phyloP scores from a whole-genome alignment of 2,888 invertebrate genomes.

The Pandemis cinnamomeana region DNA sequence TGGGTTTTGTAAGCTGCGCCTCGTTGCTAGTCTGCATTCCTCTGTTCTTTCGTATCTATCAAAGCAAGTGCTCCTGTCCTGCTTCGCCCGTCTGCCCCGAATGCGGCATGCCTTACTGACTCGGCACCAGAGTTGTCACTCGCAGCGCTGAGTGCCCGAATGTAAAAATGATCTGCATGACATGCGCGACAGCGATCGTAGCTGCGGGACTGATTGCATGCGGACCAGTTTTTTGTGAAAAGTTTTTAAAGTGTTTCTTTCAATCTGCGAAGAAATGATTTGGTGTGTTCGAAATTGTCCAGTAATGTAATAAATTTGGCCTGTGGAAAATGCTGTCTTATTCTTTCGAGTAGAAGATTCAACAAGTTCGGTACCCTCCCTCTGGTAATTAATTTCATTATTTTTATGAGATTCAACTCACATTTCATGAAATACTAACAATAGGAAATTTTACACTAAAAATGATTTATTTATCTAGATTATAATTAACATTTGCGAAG shows the following conservation, averaged over 20 bases:
- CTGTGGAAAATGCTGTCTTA: slow-evolving; percentile 1
- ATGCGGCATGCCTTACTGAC: slow-evolving; percentile 55
- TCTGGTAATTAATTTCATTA: slow-evolving; percentile 8
- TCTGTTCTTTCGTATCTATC: slow-evolving; percentile 42
- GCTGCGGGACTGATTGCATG: slow-evolving; percentile 52
- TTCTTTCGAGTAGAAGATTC: slow-evolving; percentile 11
- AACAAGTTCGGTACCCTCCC: neutral
- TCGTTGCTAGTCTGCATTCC: slow-evolving; percentile 47
- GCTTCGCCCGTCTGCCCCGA: slow-evolving; percentile 53
- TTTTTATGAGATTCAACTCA: neutral
- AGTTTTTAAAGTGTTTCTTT: slow-evolving; percentile 49
- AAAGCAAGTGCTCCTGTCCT: slow-evolving; percentile 52
- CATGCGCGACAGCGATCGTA: slow-evolving; percentile 46
- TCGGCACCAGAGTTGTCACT: slow-evolving; percentile 3
- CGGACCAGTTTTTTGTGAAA: slow-evolving; percentile 59
- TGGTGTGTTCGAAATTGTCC: slow-evolving; percentile 15
- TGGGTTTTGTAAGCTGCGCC: slow-evolving; percentile 48
- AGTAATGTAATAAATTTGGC: slow-evolving; percentile 16
- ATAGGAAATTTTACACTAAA: neutral
- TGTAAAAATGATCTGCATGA: slow-evolving; percentile 60
- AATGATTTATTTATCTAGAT: neutral
- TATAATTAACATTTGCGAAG: too few species aligned
- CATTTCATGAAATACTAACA: neutral
- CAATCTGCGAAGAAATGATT: slow-evolving; percentile 40
- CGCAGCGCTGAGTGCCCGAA: neutral